phyloP scores from a whole-genome alignment of 2,113 vertebrate genomes.

The Pyxicephalus adspersus region DNA sequence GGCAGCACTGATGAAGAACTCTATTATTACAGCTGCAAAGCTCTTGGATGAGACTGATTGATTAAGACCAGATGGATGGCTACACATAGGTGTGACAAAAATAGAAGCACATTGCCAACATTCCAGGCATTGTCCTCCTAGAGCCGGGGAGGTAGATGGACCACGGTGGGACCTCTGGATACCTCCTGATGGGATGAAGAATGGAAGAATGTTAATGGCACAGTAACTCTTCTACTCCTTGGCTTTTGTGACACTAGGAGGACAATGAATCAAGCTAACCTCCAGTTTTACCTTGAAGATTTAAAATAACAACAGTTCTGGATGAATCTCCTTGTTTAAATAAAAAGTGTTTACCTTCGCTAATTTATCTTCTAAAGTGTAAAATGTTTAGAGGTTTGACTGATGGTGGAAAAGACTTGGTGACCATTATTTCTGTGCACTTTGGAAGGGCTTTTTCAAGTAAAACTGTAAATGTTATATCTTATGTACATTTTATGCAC shows the following conservation, averaged over 20 bases:
- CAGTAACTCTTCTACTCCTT: slow-evolving; percentile 63
- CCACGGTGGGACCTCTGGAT: slow-evolving; percentile 71
- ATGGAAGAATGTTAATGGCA: slow-evolving; percentile 78
- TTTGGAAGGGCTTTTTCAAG: too few species aligned
- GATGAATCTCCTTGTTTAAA: background rate
- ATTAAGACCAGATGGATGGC: slow-evolving; percentile 93
- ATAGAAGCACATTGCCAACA: slow-evolving; percentile 87
- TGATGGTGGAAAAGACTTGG: too few species aligned
- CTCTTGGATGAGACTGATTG: slow-evolving; percentile 84
- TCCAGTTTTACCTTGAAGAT: slow-evolving; percentile 14
- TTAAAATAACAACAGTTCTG: slow-evolving; percentile 7
- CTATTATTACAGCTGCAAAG: slow-evolving; percentile 91
- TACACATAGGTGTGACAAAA: slow-evolving; percentile 86
- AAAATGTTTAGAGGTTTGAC: too few species aligned
- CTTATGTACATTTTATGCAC: too few species aligned
- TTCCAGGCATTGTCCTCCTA: slow-evolving; percentile 80
- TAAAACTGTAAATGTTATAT: too few species aligned
- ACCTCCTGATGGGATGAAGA: slow-evolving; percentile 75
- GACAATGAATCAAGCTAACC: slow-evolving; percentile 60
- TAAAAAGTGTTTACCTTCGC: too few species aligned
- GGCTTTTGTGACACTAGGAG: slow-evolving; percentile 64
- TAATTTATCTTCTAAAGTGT: too few species aligned
- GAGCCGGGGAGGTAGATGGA: slow-evolving; percentile 72
- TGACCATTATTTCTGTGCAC: too few species aligned
- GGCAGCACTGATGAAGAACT: slow-evolving; percentile 70